Conservation (phyloP, 2,113 vertebrate species). For the Triplophysa dalaica region DNA sequence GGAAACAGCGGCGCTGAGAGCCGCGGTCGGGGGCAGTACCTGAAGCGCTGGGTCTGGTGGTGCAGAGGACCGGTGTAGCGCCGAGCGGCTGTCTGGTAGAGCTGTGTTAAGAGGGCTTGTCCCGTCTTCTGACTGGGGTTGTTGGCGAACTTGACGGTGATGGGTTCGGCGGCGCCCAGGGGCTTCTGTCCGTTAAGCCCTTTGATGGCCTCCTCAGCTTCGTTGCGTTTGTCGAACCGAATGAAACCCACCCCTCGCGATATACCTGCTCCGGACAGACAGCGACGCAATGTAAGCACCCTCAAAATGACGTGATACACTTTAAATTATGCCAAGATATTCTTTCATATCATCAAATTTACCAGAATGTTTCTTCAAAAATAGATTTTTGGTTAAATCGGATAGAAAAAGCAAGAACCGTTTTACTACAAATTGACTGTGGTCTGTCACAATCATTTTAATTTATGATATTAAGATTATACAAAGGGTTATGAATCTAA, state of each 20-base stretch:
- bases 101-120: slow-evolving; percentile 90
- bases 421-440: no score
- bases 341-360: no score
- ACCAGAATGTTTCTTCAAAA: no score
- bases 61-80: slow-evolving; percentile 89
- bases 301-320: neutral
- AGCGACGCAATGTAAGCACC: slow-evolving; percentile 60
- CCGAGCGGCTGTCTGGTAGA: slow-evolving; percentile 90
- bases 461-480: no score
- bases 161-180: slow-evolving; percentile 87
- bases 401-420: no score
- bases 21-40: slow-evolving; percentile 72
- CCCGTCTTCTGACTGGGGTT: slow-evolving; percentile 95
- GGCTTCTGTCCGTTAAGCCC: slow-evolving; percentile 95
- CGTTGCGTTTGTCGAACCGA: slow-evolving; percentile 94
- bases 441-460: no score
- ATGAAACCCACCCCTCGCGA: slow-evolving; percentile 95
- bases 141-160: slow-evolving; percentile 97
- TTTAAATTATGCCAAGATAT: no score
- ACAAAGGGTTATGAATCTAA: no score
- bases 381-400: no score
- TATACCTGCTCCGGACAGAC: slow-evolving; percentile 78
- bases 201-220: slow-evolving; percentile 95
- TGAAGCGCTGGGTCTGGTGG: slow-evolving; percentile 93
- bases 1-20: slow-evolving; percentile 19